phyloP scores from a whole-genome alignment of 2,888 invertebrate genomes.

The Leistus spinibarbis region DNA sequence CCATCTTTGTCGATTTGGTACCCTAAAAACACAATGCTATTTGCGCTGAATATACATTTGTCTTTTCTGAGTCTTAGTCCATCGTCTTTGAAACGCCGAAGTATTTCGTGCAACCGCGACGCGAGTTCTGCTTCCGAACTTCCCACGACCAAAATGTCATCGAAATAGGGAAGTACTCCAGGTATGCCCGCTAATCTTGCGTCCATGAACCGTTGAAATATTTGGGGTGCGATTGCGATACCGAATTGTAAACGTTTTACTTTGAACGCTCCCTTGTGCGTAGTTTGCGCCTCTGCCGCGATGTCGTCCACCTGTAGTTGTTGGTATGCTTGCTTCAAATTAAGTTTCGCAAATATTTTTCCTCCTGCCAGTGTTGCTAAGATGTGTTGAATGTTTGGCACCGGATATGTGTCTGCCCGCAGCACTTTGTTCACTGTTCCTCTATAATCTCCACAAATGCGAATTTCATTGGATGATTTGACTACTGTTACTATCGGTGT shows the following conservation, averaged over 20 bases:
- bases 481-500: conserved; percentile 49
- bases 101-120: not conserved
- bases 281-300: conserved; percentile 45
- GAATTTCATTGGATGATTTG: conserved; percentile 47
- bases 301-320: conserved; percentile 46
- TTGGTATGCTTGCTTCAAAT: conserved; percentile 47
- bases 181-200: conserved; percentile 39
- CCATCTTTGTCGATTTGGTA: conserved; percentile 40
- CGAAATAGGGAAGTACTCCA: conserved; percentile 22
- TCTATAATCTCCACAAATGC: conserved; percentile 50
- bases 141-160: conserved; percentile 36
- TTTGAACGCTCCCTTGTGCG: conserved; percentile 46
- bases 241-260: conserved; percentile 26
- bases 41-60: conserved; percentile 42
- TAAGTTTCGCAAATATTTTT: conserved; percentile 44
- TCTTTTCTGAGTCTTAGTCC: conserved; percentile 28
- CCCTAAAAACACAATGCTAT: conserved; percentile 27
- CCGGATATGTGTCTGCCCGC: conserved; percentile 43
- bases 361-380: conserved; percentile 44
- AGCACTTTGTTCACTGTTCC: conserved; percentile 46
- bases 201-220: conserved; percentile 47
- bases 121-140: conserved; percentile 1
- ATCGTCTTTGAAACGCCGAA: conserved; percentile 21
- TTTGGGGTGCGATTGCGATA: conserved; percentile 42
- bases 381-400: conserved; percentile 45